A percentile compares a stretch with the other conserved stretches of the same genome.
These are phyloP conservation scores for Ciconia stormi DNA, from an alignment of 2,113 vertebrate genomes.

Conservation along the genomic window DNA sequence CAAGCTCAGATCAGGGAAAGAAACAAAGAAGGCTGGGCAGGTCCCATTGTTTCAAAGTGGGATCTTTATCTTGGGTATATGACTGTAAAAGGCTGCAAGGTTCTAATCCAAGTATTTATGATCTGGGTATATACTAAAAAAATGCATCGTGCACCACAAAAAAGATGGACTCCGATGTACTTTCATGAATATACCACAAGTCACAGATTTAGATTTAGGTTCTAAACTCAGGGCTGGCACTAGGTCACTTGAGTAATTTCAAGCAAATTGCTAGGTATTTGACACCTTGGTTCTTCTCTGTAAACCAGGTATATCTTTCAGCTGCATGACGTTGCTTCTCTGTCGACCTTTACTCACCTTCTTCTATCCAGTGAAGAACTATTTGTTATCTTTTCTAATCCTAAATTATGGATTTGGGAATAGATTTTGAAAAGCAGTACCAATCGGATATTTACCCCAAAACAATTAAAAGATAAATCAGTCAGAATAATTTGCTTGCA, in stretches of 20 bases:
- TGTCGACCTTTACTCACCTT: background rate
- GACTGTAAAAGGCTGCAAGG: background rate
- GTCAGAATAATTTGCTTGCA: background rate
- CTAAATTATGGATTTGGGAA: background rate
- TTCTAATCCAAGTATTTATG: background rate
- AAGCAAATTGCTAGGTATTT: background rate
- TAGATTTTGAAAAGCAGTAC: background rate
- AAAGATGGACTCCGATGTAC: fast-evolving
- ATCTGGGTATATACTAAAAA: background rate
- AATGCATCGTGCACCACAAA: background rate
- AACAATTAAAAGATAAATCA: background rate
- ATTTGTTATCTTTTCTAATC: background rate
- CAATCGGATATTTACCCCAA: background rate
- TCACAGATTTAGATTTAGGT: background rate
- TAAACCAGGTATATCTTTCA: background rate
- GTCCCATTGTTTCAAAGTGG: background rate
- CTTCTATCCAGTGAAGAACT: background rate
- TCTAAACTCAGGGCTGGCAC: background rate
- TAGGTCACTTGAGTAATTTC: background rate
- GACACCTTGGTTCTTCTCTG: background rate
- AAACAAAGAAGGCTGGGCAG: background rate
- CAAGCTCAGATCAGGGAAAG: background rate
- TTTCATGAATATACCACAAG: background rate
- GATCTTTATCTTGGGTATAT: background rate
- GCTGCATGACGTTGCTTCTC: background rate